Evolutionary conservation across 1,140 invertebrate genomes (phyloP).

Genomic region (Drosophila punjabiensis): DNA sequence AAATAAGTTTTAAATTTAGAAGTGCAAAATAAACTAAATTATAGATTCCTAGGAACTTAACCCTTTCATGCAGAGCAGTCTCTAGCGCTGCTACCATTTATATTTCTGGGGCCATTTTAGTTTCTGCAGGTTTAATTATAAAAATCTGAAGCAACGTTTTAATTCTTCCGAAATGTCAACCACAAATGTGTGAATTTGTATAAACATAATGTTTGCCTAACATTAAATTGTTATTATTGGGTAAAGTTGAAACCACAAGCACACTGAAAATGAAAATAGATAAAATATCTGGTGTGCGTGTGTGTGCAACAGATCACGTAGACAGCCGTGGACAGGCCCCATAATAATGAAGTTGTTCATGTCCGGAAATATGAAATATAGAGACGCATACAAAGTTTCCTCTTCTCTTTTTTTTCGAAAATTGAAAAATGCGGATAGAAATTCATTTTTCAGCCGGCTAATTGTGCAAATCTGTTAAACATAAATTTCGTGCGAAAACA

Average conservation of each 20-base stretch:
- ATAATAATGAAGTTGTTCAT: slow-evolving; percentile 38
- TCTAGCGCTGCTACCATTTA: neutral
- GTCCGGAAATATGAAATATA: slow-evolving; percentile 8
- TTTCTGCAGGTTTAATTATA: slow-evolving; percentile 1
- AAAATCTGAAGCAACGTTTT: neutral
- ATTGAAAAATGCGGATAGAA: slow-evolving; percentile 33
- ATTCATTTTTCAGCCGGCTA: slow-evolving; percentile 58
- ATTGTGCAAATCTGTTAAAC: slow-evolving; percentile 70
- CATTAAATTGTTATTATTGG: slow-evolving; percentile 14
- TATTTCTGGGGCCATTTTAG: neutral
- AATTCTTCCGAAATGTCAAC: slow-evolving; percentile 6
- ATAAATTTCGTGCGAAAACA: slow-evolving; percentile 59
- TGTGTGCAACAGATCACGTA: slow-evolving; percentile 28
- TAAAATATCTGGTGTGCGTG: neutral
- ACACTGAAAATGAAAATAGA: slow-evolving; percentile 9
- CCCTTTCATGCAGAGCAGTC: neutral
- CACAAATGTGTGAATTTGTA: slow-evolving; percentile 18
- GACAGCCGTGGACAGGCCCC: slow-evolving; percentile 8
- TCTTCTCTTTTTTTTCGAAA: slow-evolving; percentile 16
- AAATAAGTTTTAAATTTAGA: accelerated
- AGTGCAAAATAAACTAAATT: neutral
- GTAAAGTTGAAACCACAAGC: neutral
- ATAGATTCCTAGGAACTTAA: neutral
- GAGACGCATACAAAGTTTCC: slow-evolving; percentile 26
- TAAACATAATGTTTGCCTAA: neutral